Conservation (phyloP, 2,113 vertebrate species). For the Mastomys coucha region DNA sequence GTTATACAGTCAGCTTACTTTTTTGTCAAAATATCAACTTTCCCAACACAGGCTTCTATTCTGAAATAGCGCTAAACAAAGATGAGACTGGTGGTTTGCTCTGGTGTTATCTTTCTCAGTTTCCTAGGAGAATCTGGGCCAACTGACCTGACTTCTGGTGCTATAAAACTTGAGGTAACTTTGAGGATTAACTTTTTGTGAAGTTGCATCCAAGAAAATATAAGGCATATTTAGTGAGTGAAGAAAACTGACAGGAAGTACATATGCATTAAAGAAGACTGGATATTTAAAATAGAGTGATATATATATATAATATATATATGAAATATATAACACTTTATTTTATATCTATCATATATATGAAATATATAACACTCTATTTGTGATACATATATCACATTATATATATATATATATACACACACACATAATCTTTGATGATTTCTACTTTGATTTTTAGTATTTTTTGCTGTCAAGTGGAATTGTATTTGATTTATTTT, state of each 20-base stretch:
- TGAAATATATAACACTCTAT: too few species aligned
- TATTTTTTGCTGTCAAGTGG: not conserved
- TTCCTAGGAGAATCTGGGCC: constrained; percentile 69
- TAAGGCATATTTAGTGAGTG: constrained; percentile 83
- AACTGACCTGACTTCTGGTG: not conserved
- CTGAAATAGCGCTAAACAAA: constrained; percentile 48
- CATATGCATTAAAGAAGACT: constrained; percentile 82
- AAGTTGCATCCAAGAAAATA: constrained; percentile 83
- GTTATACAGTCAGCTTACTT: not conserved
- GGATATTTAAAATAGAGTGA: constrained; percentile 83
- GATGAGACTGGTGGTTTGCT: constrained; percentile 38
- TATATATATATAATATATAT: too few species aligned
- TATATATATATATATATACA: too few species aligned
- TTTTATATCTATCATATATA: too few species aligned
- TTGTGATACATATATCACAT: too few species aligned
- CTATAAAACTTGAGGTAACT: constrained; percentile 79
- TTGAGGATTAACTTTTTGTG: constrained; percentile 80
- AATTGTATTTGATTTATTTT: not conserved
- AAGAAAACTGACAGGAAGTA: constrained; percentile 82
- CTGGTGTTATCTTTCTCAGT: constrained; percentile 42
- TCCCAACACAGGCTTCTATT: not conserved
- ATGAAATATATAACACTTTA: too few species aligned
- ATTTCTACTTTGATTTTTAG: not conserved
- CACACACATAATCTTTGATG: too few species aligned
- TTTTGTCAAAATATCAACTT: not conserved